Evolutionary conservation across 2,113 vertebrate genomes (phyloP).

Genomic region (Bufo bufo): DNA sequence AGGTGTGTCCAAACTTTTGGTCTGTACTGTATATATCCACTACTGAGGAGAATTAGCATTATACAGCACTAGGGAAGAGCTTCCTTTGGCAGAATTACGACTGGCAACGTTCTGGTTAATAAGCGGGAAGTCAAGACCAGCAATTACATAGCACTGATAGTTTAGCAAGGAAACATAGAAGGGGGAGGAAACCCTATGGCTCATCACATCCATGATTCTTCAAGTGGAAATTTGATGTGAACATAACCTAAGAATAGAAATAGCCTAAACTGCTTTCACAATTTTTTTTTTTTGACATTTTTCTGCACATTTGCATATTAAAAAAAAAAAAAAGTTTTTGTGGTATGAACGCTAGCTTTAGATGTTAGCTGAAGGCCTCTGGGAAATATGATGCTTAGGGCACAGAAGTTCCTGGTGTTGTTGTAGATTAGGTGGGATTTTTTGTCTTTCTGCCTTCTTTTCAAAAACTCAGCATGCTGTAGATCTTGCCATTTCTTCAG

Average conservation of each 20-base stretch:
- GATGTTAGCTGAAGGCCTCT: too few relatives aligned
- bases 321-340: too few relatives aligned
- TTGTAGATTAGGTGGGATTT: too few relatives aligned
- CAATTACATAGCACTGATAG: conserved; percentile 28
- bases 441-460: too few relatives aligned
- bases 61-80: not conserved
- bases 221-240: not conserved
- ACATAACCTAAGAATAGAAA: not conserved
- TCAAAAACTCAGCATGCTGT: too few relatives aligned
- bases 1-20: too few relatives aligned
- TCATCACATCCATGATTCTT: not conserved
- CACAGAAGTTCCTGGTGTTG: too few relatives aligned
- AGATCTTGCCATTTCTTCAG: too few relatives aligned
- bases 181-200: not conserved
- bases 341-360: too few relatives aligned
- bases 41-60: not conserved
- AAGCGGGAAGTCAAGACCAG: conserved; percentile 2
- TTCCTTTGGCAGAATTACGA: not conserved
- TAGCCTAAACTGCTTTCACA: not conserved
- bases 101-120: conserved; percentile 14
- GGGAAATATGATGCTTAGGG: too few relatives aligned
- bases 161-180: not conserved
- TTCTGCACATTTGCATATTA: too few relatives aligned
- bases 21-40: not conserved
- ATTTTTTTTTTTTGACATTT: too few relatives aligned